A percentile compares a stretch with the other conserved stretches of the same genome.
Evolutionary conservation across 2,888 invertebrate species (phyloP).

Genomic region (Clitarchus hookeri): DNA sequence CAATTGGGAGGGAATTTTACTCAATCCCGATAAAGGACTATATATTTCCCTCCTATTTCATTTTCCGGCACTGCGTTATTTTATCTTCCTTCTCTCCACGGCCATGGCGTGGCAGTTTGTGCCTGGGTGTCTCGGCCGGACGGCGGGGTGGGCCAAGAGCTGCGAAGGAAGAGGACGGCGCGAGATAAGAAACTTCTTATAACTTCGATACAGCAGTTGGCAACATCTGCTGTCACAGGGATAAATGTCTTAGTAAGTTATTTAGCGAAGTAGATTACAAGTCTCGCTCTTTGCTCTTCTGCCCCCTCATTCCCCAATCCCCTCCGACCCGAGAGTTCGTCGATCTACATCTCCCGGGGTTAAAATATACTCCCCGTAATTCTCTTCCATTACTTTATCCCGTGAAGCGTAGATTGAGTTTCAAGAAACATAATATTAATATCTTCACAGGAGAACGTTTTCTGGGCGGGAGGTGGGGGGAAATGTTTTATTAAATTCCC

Average conservation of each 20-base stretch:
- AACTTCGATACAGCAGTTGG: conserved; percentile 14
- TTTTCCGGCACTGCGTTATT: neutral
- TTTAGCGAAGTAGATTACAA: neutral
- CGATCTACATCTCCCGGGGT: neutral
- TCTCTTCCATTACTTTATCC: neutral
- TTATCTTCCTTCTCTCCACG: neutral
- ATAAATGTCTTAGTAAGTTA: conserved; percentile 3
- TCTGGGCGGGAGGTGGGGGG: too few relatives aligned
- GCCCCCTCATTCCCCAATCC: neutral
- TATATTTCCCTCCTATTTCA: neutral
- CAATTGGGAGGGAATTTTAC: neutral
- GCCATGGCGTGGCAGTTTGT: neutral
- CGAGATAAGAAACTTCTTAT: conserved; percentile 1
- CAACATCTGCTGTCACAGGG: conserved; percentile 2
- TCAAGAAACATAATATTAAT: conserved; percentile 1
- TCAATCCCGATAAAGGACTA: conserved; percentile 8
- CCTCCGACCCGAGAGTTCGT: neutral
- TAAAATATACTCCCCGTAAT: neutral
- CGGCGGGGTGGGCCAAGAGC: neutral
- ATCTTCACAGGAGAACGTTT: neutral
- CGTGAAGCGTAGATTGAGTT: neutral
- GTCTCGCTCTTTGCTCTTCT: neutral
- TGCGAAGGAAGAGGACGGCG: neutral
- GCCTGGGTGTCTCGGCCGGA: neutral
- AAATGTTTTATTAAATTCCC: too few relatives aligned